phyloP scores from a whole-genome alignment of 2,113 vertebrate genomes.

The Lutjanus erythropterus region DNA sequence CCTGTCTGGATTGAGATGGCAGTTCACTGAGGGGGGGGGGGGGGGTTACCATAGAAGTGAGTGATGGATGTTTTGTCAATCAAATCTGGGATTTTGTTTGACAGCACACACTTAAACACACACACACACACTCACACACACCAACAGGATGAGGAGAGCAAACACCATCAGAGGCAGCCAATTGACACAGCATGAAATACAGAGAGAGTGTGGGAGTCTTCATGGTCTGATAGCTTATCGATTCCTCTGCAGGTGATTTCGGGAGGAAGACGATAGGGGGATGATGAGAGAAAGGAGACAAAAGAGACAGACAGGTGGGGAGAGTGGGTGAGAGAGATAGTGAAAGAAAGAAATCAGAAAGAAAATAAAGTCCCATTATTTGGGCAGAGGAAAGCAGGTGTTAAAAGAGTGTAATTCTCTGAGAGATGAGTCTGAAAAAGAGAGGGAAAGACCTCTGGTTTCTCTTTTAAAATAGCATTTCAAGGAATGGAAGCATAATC shows the following conservation, averaged over 20 bases:
- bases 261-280: constrained; percentile 16
- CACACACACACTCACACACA: constrained; percentile 1
- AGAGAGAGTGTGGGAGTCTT: constrained; percentile 34
- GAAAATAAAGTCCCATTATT: neutral
- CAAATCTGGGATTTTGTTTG: constrained; percentile 52
- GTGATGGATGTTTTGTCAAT: constrained; percentile 60
- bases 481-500: neutral
- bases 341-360: neutral
- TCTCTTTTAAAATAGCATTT: constrained; percentile 8
- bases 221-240: constrained; percentile 67
- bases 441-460: neutral
- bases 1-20: constrained; percentile 20
- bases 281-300: constrained; percentile 3
- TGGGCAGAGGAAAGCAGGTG: neutral
- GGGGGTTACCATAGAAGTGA: constrained; percentile 27
- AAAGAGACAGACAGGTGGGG: constrained; percentile 37
- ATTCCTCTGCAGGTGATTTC: constrained; percentile 70
- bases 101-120: constrained; percentile 16
- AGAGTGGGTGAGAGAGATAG: neutral
- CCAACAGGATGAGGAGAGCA: constrained; percentile 25
- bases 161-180: constrained; percentile 18
- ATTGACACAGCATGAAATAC: constrained; percentile 36
- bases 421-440: neutral
- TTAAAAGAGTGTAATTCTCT: neutral
- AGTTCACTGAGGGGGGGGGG: too few species aligned